Evolutionary conservation across 2,797 vertebrate genomes (phyloP).

Genomic region (Hoplostethus atlanticus): DNA sequence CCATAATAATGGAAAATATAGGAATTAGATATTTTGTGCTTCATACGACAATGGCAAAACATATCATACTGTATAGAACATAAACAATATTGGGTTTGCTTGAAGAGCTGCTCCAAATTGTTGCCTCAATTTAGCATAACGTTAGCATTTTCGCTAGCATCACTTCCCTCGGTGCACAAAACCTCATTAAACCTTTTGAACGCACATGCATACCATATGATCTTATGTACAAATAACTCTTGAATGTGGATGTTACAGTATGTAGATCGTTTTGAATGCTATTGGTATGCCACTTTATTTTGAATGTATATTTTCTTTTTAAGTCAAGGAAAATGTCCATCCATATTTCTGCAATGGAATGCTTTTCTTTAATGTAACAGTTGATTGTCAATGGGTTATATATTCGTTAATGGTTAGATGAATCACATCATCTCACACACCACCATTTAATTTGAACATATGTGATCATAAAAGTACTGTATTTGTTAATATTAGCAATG

Average conservation of each 20-base stretch:
- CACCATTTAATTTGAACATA: constrained; percentile 36
- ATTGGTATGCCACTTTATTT: constrained; percentile 24
- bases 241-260: constrained; percentile 47
- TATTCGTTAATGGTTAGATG: constrained; percentile 29
- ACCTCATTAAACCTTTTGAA: constrained; percentile 29
- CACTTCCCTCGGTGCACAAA: constrained; percentile 40
- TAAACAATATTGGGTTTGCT: not conserved
- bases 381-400: constrained; percentile 34
- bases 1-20: not conserved
- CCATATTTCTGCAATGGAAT: constrained; percentile 29
- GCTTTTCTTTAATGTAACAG: constrained; percentile 40
- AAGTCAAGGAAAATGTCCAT: constrained; percentile 30
- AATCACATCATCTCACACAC: constrained; percentile 21
- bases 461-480: constrained; percentile 36
- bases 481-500: constrained; percentile 60
- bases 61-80: not conserved
- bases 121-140: constrained; percentile 1
- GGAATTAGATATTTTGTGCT: not conserved
- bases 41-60: not conserved
- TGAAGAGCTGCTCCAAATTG: constrained; percentile 1
- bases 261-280: constrained; percentile 38
- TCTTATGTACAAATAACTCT: constrained; percentile 29
- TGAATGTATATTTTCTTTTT: constrained; percentile 40
- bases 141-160: constrained; percentile 10
- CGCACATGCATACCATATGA: constrained; percentile 29